Evolutionary conservation across 2,888 invertebrate genomes (phyloP).

Genomic region (Acanthosepion lycidas): DNA sequence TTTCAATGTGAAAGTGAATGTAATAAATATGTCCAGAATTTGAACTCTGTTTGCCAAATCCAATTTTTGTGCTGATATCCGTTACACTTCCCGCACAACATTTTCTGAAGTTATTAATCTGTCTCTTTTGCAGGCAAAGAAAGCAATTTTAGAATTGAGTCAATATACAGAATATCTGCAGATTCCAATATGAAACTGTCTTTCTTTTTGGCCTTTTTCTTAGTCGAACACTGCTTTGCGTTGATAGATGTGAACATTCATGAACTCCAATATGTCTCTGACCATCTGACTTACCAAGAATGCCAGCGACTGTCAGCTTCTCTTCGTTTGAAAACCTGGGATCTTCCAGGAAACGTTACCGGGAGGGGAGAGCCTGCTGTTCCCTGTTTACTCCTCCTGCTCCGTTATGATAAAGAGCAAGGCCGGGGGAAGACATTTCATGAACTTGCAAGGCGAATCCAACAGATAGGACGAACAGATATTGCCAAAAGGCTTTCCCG

Average conservation of each 20-base stretch:
- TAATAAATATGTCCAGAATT: too few relatives aligned
- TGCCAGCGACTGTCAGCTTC: constrained; percentile 61
- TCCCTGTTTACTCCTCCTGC: constrained; percentile 61
- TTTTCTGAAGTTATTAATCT: too few relatives aligned
- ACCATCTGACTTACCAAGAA: constrained; percentile 62
- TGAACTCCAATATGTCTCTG: constrained; percentile 66
- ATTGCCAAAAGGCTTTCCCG: constrained; percentile 62
- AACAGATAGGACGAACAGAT: constrained; percentile 62
- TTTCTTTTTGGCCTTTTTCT: background rate
- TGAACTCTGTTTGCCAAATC: too few relatives aligned
- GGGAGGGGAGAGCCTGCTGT: constrained; percentile 52
- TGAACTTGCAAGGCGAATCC: constrained; percentile 63
- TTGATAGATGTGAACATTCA: constrained; percentile 66
- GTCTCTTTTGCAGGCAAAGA: too few relatives aligned
- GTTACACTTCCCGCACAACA: too few relatives aligned
- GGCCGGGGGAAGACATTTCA: constrained; percentile 63
- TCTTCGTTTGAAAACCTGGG: constrained; percentile 56
- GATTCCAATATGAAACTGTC: background rate
- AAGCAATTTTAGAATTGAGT: background rate
- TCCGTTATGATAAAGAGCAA: constrained; percentile 61
- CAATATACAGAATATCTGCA: background rate
- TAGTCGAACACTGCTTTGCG: background rate
- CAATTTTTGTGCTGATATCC: too few relatives aligned
- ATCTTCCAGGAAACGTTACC: constrained; percentile 49
- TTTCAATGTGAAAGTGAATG: too few relatives aligned